Base-by-base conservation (phyloP, 1,140 invertebrate genomes). In the Penaeus vannamei region DNA sequence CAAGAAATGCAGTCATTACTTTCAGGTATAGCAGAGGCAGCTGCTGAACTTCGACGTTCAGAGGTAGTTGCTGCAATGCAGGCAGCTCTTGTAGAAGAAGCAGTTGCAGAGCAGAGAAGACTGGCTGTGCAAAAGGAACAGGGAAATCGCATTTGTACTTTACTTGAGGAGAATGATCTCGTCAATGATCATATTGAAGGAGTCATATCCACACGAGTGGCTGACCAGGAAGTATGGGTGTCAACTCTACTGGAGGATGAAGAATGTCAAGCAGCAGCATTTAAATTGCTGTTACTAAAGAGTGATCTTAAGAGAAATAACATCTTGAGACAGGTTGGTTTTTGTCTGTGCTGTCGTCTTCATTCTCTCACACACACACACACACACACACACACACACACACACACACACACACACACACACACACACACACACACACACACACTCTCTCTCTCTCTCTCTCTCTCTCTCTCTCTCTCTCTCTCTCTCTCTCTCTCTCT, bases 121-220 rank as follows among this genome's bases (percentile, higher is more conserved):
- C 93, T 95, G 91, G 94, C 95, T 92, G 95, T 96, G 92, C 95
- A 95, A 92, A 94, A 95, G 89, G 92, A 96, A 46, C 96, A 97
- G 92, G 96, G 95, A 93, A 95, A 95, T 72, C 95, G 96, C 12
- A 95, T 97, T 61, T 95, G 95, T 86, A 94, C 95, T 20, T 93
- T 97, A 36, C 93, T 97, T 85, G 95, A 96, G 93, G 94, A 95
- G 92, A 95, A 95, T 91, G 96, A 97, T 93, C 94, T 96, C 19
- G 94, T 95, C 92, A 95, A 95, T 88, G 96, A 95, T 95, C 95
- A 96, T 91, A 94, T 97, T 20, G 94, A 95, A 88, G 95, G 96
- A 19, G 77, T 91, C 59, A 60, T 91, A 36, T 87, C 84, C 29
- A 46, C 79, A 7, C 87, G 88, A 64, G 46, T 88, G 53, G 83